A percentile compares a stretch with the other conserved stretches of the same genome.
Evolutionary conservation across 2,113 vertebrate species (phyloP).

Genomic region (Nyctibius bracteatus): DNA sequence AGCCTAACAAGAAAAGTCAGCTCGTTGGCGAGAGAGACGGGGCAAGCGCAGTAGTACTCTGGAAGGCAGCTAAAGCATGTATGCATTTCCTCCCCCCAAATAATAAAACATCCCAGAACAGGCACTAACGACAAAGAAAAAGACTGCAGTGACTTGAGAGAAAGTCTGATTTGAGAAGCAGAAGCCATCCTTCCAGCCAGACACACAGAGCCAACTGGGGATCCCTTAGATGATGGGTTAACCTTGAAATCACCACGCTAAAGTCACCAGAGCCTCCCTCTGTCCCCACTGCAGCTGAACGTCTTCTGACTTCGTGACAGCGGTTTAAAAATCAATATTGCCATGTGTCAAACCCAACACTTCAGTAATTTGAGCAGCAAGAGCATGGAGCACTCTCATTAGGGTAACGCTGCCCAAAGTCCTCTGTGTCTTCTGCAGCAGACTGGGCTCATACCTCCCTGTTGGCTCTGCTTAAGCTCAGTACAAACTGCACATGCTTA

Average conservation of each 20-base stretch:
- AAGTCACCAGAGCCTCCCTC: background rate
- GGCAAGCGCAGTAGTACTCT: background rate
- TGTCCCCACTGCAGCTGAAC: background rate
- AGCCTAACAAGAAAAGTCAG: background rate
- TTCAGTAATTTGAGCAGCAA: background rate
- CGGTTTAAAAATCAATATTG: background rate
- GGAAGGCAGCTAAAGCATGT: background rate
- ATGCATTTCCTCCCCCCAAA: background rate
- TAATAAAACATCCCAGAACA: background rate
- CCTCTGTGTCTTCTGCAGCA: background rate
- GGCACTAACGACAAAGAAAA: background rate
- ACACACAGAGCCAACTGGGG: background rate
- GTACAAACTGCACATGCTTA: background rate
- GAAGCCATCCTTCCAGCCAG: background rate
- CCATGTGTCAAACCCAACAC: background rate
- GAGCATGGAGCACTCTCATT: background rate
- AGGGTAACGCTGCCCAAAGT: background rate
- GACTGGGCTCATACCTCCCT: background rate
- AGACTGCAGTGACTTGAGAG: background rate
- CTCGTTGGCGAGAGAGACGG: rapidly evolving
- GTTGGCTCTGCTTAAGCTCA: background rate
- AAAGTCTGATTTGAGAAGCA: background rate
- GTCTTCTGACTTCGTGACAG: background rate
- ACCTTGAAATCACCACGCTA: background rate
- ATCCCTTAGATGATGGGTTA: background rate